Evolutionary conservation across 2,797 vertebrate genomes (phyloP), one percentile per base, ranked within the genome.

Genomic region (Pelobates cultripes): DNA sequence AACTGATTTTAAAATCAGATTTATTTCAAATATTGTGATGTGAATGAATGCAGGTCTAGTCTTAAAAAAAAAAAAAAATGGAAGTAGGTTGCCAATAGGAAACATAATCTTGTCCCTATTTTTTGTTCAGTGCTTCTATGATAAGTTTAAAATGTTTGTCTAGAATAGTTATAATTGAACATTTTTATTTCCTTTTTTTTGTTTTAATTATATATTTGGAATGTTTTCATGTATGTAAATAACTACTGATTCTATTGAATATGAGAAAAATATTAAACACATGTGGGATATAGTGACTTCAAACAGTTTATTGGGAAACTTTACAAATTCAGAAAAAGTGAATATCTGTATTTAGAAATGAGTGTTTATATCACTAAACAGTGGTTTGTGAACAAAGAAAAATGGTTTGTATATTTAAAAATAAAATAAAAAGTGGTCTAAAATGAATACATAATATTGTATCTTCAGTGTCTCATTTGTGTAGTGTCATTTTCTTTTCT

Each of bases 271-370:
- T 88, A 93, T 93, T 66, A 92, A 93, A 87, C 92, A 92, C 88
- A 91, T 92, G 91, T 92, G 92, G 94, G 93, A 89, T 92, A 93
- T 93, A 91, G 93, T 94, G 92, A 92, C 88, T 94, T 92, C 90
- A 92, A 90, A 92, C 88, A 90, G 90, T 90, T 90, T 90, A 91
- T 91, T 89, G 88, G 84, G 55, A 71, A 87, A 88, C 88, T 88
- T 90, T 93, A 91, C 91, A 90, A 93, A 93, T 92, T 91, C 92
- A 90, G 89, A 93, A 92, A 93, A 92, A 91, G 90, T 94, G 93
- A 93, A 93, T 93, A 94, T 92, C 92, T 93, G 94, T 94, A 93
- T 94, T 94, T 94, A 94, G 93, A 94, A 93, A 93, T 94, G 94
- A 94, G 93, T 94, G 93, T 94, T 94, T 94, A 92, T 94, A 94